Base-by-base conservation (phyloP, 2,797 vertebrate species). In the Cossypha niveicapilla region DNA sequence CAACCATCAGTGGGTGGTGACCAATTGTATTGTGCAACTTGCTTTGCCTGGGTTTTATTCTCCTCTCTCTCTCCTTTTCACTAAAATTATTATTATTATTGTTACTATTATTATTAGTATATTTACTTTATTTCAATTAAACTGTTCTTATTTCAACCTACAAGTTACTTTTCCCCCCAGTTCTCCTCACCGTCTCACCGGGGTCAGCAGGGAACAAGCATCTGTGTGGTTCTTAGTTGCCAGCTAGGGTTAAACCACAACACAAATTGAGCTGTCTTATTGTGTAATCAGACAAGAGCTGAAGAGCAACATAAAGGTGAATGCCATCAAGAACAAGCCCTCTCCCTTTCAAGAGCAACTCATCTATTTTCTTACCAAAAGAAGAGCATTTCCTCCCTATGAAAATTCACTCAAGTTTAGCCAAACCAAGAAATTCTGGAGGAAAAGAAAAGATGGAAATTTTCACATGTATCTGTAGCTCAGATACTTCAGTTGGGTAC, bases 401-500 rank as follows among this genome's bases (percentile, higher is more conserved):
- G 39, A 80, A 93, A 86, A 86, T 27, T 76, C 56, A 93, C 22
- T 35, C n/a, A 77, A 76, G 18, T 67, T 85, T 92, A 85, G 50
- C 30, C 61, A 89, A 82, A 85, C 7, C 8, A 89, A 85, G 32
- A 86, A 23, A 60, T 32, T 28, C 44, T 51, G n/a, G 28, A 41
- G 21, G 2, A 18, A 16, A 7, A 51, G 8, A 61, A 28, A 63
- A 47, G 6, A 53, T 5, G 4, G 14, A 58, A 65, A 47, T 73
- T 25, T 66, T 76, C 45, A 32, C 21, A 11, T 3, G 1, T 7
- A 54, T 35, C 32, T 63, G 23, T 10, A 60, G 48, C 41, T 86
- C 68, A 57, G 60, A 44, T 18, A 60, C 67, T 62, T 78, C 39
- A 66, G 25, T 0, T 28, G 18, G 48, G 23, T 51, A 22, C 13